Evolutionary conservation across 2,888 invertebrate genomes (phyloP).

Genomic region (Ormyrus pomaceus): DNA sequence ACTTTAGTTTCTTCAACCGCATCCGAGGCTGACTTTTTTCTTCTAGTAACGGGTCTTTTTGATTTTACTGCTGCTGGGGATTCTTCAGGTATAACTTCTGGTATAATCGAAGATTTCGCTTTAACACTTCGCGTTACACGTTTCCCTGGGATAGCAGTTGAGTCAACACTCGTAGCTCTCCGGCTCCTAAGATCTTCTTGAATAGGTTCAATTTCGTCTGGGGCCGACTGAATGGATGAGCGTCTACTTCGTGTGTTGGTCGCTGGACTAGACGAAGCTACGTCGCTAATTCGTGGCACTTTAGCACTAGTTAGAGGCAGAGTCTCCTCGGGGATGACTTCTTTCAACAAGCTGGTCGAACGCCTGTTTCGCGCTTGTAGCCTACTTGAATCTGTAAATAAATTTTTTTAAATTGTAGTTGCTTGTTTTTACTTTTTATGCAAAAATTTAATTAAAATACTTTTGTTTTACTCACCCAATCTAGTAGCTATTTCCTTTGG

Average conservation of each 20-base stretch:
- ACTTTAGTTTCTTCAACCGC: slow-evolving; percentile 39
- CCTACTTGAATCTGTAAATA: slow-evolving; percentile 30
- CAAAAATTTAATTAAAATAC: no score
- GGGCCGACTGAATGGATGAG: slow-evolving; percentile 66
- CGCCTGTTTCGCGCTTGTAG: slow-evolving; percentile 40
- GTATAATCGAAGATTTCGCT: slow-evolving; percentile 54
- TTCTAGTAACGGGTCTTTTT: slow-evolving; percentile 56
- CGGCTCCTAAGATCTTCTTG: slow-evolving; percentile 55
- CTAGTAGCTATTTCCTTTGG: slow-evolving; percentile 62
- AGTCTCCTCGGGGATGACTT: slow-evolving; percentile 61
- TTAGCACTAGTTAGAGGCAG: slow-evolving; percentile 23
- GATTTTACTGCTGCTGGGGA: slow-evolving; percentile 20
- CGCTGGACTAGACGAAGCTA: slow-evolving; percentile 56
- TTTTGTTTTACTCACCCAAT: slow-evolving; percentile 14
- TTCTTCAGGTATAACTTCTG: slow-evolving; percentile 48
- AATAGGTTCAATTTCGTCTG: slow-evolving; percentile 66
- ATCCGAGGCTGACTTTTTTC: slow-evolving; percentile 60
- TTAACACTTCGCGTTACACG: slow-evolving; percentile 60
- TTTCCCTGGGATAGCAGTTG: slow-evolving; percentile 52
- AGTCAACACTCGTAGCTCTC: slow-evolving; percentile 68
- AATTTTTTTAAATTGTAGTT: not conserved
- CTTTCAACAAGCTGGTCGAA: slow-evolving; percentile 61
- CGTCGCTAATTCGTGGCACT: not conserved
- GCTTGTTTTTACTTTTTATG: no score
- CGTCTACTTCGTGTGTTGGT: slow-evolving; percentile 63